Conservation (phyloP, 2,113 vertebrate species). For the Forbesichthys papilliferus region DNA sequence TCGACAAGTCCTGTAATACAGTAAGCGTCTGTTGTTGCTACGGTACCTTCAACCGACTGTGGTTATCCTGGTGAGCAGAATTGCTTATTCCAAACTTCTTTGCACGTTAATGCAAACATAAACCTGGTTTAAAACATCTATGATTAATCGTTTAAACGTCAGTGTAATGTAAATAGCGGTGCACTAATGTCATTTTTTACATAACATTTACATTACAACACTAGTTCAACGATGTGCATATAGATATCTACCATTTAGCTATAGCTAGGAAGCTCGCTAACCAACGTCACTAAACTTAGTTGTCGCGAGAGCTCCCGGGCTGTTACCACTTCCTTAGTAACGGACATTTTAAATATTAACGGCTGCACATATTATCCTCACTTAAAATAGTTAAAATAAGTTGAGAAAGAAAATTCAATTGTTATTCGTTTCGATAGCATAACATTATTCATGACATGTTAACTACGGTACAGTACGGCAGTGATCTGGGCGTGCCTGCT, state of each 20-base stretch:
- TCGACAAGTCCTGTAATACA: constrained; percentile 16
- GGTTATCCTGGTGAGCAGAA: constrained; percentile 43
- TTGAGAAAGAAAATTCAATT: not conserved
- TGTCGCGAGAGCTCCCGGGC: constrained; percentile 56
- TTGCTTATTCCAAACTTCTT: constrained; percentile 8
- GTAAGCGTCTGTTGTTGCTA: constrained; percentile 68
- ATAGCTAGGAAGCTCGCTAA: constrained; percentile 1
- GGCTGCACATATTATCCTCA: constrained; percentile 2
- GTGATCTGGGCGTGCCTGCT: constrained; percentile 35
- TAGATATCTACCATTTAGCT: not conserved
- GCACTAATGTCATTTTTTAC: not conserved
- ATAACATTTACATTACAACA: not conserved
- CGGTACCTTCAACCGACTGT: constrained; percentile 45
- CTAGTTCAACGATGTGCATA: not conserved
- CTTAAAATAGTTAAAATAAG: not conserved
- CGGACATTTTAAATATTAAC: constrained; percentile 20
- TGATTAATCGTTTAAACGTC: not conserved
- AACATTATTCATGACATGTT: not conserved
- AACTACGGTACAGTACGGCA: not conserved
- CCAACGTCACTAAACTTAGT: constrained; percentile 4
- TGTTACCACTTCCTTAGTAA: constrained; percentile 15
- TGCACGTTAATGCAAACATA: constrained; percentile 22
- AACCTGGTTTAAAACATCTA: constrained; percentile 15
- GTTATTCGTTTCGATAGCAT: not conserved
- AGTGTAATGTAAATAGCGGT: not conserved